Base-by-base conservation (phyloP, 2,113 vertebrate species). In the Spheniscus mendiculus region DNA sequence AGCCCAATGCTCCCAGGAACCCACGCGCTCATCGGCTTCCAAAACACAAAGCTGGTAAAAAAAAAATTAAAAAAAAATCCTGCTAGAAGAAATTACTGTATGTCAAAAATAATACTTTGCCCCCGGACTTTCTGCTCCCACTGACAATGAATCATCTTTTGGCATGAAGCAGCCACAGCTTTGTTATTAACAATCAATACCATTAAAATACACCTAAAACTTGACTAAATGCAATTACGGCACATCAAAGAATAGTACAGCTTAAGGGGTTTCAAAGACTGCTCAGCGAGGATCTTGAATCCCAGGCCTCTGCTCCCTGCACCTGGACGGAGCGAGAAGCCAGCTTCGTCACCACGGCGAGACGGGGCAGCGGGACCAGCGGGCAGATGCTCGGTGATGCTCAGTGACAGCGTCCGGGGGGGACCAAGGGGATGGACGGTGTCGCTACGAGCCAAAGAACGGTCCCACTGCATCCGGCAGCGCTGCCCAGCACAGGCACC, bases 91-190 rank as follows among this genome's bases (percentile, higher is more conserved):
- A 97, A 94, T 96, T 52, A 94, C 62, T 63, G 89, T 30, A 38
- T 81, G 94, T 91, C 91, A 96, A 6, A 95, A 96, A 89, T 71
- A 91, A 96, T 65, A 26, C 87, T 89, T 97, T 95, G 96, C 96
- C 94, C 96, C 95, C 84, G 7, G 97, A 95, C 95, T 96, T 95
- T 94, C 95, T 95, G 89, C 91, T 97, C 91, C 95, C 93, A 96
- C 96, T 95, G 92, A 74, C 55, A 91, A 73, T 96, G 97, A 97
- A 92, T 98, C 97, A 97, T 96, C 96, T 76, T 59, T 62, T 6
- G 3, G 87, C 90, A 96, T 94, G 95, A 95, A 96, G 83, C 94
- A 96, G 88, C 88, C 71, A 29, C 81, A 66, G 94, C 94, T 95
- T 97, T 95, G 86, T 95, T 97, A 93, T 91, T 97, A 94, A 91